phyloP scores from a whole-genome alignment of 2,888 invertebrate species.

The Drosophila anomelani region DNA sequence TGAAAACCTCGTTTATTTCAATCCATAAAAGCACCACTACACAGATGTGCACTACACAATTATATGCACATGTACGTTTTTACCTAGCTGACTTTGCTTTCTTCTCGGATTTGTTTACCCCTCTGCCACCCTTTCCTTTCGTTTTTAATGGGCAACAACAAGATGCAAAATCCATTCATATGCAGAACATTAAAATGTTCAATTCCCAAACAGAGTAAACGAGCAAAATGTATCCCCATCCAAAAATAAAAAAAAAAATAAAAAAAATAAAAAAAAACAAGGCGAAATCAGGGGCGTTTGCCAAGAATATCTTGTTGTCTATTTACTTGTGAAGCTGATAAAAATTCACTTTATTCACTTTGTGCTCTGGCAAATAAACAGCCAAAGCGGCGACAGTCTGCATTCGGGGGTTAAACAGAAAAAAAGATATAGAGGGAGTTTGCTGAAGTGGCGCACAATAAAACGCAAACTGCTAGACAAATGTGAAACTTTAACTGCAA shows the following conservation, averaged over 20 bases:
- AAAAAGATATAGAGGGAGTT: constrained; percentile 33
- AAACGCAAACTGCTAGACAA: constrained; percentile 33
- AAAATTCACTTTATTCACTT: constrained; percentile 74
- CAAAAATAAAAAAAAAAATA: constrained; percentile 16
- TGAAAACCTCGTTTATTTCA: background rate
- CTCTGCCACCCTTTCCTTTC: constrained; percentile 8
- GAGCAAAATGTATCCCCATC: constrained; percentile 12
- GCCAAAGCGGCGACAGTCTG: constrained; percentile 33
- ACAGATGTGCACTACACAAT: constrained; percentile 21
- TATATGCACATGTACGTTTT: constrained; percentile 44
- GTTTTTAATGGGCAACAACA: constrained; percentile 60
- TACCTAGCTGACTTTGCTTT: constrained; percentile 41
- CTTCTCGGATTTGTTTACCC: constrained; percentile 56
- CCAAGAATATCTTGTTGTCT: constrained; percentile 68
- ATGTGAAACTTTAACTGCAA: constrained; percentile 56
- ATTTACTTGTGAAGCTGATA: constrained; percentile 72
- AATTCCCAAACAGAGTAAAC: constrained; percentile 56
- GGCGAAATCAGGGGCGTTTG: constrained; percentile 38
- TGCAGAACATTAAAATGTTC: constrained; percentile 62
- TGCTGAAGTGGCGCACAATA: constrained; percentile 48
- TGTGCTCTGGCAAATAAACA: constrained; percentile 43
- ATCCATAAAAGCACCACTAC: constrained; percentile 12
- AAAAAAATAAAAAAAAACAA: constrained; percentile 24
- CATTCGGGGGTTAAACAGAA: background rate
- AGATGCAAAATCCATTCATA: constrained; percentile 59